phyloP scores from a whole-genome alignment of 1,140 invertebrate species.

The Brachionus sp. region DNA sequence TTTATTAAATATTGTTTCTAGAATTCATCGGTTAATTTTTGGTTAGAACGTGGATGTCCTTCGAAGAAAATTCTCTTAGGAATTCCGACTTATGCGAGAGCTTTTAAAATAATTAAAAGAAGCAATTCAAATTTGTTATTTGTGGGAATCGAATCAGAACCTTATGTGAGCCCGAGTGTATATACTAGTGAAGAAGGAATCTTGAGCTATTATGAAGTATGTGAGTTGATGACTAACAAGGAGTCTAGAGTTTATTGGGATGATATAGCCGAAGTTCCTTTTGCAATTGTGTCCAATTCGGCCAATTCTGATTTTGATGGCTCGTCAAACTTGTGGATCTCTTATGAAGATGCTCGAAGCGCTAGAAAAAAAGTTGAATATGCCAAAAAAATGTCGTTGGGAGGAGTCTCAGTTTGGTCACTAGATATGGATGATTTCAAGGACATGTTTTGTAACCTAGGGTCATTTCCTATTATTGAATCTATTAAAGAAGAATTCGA shows the following conservation, averaged over 20 bases:
- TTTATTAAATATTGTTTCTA: neutral
- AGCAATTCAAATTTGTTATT: conserved; percentile 5
- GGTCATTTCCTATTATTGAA: conserved; percentile 45
- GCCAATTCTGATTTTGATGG: neutral
- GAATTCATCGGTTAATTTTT: conserved; percentile 67
- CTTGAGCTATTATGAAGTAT: conserved; percentile 56
- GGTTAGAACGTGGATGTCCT: conserved; percentile 78
- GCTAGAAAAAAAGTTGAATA: conserved; percentile 67
- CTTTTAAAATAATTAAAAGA: conserved; percentile 13
- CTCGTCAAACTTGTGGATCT: conserved; percentile 29
- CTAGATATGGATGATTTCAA: conserved; percentile 93
- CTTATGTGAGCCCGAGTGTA: conserved; percentile 46
- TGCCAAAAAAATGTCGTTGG: conserved; percentile 81
- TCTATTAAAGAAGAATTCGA: conserved; percentile 44
- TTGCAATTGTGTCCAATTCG: conserved; percentile 33
- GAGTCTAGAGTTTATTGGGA: conserved; percentile 42
- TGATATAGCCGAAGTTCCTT: conserved; percentile 17
- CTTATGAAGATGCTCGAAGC: conserved; percentile 42
- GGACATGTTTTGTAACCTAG: conserved; percentile 61
- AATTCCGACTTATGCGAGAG: conserved; percentile 83
- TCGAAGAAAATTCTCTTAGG: conserved; percentile 91
- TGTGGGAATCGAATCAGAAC: conserved; percentile 45
- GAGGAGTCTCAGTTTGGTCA: conserved; percentile 93
- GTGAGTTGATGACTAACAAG: conserved; percentile 50
- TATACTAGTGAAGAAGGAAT: conserved; percentile 52